phyloP scores from a whole-genome alignment of 1,140 invertebrate species.

The Drosophila baimaii region DNA sequence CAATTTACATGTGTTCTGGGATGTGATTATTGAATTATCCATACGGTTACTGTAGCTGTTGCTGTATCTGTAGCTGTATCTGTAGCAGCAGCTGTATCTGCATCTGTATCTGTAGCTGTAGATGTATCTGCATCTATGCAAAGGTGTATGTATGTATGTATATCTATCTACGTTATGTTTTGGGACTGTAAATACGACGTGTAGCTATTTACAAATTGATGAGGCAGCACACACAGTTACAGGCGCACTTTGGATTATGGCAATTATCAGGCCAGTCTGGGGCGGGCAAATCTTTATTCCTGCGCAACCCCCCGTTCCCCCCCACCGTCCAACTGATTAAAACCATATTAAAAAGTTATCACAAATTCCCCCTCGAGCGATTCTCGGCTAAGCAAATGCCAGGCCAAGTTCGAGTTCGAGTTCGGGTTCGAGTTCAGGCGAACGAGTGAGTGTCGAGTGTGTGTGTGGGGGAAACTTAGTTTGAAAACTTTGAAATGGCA shows the following conservation, averaged over 20 bases:
- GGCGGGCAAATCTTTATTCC: constrained; percentile 47
- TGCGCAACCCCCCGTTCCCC: too few relatives aligned
- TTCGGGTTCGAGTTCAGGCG: constrained; percentile 9
- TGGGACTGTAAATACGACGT: constrained; percentile 37
- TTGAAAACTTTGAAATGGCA: constrained; percentile 56
- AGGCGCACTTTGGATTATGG: constrained; percentile 15
- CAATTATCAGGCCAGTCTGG: constrained; percentile 17
- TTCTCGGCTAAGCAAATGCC: constrained; percentile 55
- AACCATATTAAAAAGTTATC: constrained; percentile 80
- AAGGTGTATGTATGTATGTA: constrained; percentile 16
- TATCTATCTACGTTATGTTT: constrained; percentile 58
- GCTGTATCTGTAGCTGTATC: constrained; percentile 14
- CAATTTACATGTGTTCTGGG: constrained; percentile 49
- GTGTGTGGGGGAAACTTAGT: constrained; percentile 36
- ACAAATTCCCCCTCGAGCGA: constrained; percentile 39
- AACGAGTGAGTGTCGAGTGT: background rate
- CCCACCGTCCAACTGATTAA: constrained; percentile 71
- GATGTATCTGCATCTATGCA: constrained; percentile 33
- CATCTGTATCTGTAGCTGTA: constrained; percentile 36
- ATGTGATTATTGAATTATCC: constrained; percentile 70
- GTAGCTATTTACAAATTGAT: constrained; percentile 42
- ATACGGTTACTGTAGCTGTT: constrained; percentile 28
- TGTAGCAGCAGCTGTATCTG: constrained; percentile 30
- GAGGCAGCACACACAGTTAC: background rate
- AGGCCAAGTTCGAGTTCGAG: constrained; percentile 18